Conservation (phyloP, 2,888 invertebrate species). For the Bugula neritina region DNA sequence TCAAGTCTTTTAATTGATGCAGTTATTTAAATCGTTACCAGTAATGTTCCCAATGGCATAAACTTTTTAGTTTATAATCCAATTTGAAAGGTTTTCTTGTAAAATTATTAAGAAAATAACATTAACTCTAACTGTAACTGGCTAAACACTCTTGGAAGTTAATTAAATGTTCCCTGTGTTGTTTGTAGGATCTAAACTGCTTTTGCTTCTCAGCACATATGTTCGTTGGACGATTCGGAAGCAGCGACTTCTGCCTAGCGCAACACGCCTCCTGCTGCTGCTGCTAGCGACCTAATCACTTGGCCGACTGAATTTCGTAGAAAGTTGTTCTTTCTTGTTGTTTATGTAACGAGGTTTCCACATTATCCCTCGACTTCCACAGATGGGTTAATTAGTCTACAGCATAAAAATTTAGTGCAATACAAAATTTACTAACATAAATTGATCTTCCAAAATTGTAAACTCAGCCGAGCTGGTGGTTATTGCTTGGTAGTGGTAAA, state of each 20-base stretch:
- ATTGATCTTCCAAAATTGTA: neutral
- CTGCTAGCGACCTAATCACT: constrained; percentile 25
- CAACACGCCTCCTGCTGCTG: constrained; percentile 10
- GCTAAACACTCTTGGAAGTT: too few species aligned
- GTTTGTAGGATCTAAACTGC: neutral
- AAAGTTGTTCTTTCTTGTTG: too few species aligned
- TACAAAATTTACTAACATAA: neutral
- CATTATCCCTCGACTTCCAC: too few species aligned
- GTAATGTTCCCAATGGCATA: too few species aligned
- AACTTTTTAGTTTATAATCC: too few species aligned
- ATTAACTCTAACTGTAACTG: too few species aligned
- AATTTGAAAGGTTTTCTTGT: too few species aligned
- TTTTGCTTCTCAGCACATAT: constrained; percentile 9
- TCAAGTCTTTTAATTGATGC: too few species aligned
- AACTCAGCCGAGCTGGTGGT: constrained; percentile 14
- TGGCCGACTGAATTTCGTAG: neutral
- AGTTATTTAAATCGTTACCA: too few species aligned
- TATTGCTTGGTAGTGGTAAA: constrained; percentile 9
- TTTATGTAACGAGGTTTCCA: too few species aligned
- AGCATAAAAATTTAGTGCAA: neutral
- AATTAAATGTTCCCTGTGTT: too few species aligned
- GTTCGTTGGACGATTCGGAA: constrained; percentile 18
- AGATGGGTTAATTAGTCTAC: constrained; percentile 25
- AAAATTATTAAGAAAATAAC: too few species aligned
- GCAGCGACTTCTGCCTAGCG: constrained; percentile 23